These are phyloP conservation scores for Lerista edwardsae DNA, from an alignment of 2,797 vertebrate genomes.

Conservation along the genomic window DNA sequence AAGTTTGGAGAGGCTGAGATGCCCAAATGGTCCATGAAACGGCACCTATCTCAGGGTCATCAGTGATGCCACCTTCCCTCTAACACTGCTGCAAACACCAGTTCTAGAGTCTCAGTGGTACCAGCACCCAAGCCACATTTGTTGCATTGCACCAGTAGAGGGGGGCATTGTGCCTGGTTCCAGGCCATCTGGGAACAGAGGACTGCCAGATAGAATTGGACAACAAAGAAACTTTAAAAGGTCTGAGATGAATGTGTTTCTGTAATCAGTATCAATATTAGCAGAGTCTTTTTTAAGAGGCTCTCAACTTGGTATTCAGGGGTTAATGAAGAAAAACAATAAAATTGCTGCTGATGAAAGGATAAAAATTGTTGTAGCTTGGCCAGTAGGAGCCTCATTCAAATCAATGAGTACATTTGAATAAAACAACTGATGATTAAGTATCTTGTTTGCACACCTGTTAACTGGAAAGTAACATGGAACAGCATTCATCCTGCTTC, in stretches of 20 bases:
- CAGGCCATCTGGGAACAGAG: background rate
- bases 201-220: background rate
- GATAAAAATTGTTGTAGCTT: conserved; percentile 2
- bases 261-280: conserved; percentile 28
- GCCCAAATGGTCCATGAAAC: background rate
- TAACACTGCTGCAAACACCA: background rate
- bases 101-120: background rate
- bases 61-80: background rate
- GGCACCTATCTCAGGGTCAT: background rate
- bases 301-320: conserved; percentile 14
- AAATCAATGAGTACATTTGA: background rate
- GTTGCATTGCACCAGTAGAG: background rate
- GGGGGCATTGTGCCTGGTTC: background rate
- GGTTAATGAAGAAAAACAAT: conserved; percentile 45
- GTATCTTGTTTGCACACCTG: background rate
- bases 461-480: background rate
- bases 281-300: conserved; percentile 22
- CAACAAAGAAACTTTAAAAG: conserved; percentile 46
- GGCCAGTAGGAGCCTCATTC: conserved; percentile 24
- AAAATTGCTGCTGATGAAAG: conserved; percentile 31
- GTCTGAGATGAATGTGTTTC: conserved; percentile 14
- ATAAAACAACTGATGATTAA: conserved; percentile 5
- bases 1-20: background rate
- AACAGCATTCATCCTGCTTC: conserved; percentile 1
- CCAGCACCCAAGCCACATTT: background rate